These are phyloP conservation scores for Coccyzus lansbergi DNA, from an alignment of 2,797 vertebrate species.

Conservation along the genomic window DNA sequence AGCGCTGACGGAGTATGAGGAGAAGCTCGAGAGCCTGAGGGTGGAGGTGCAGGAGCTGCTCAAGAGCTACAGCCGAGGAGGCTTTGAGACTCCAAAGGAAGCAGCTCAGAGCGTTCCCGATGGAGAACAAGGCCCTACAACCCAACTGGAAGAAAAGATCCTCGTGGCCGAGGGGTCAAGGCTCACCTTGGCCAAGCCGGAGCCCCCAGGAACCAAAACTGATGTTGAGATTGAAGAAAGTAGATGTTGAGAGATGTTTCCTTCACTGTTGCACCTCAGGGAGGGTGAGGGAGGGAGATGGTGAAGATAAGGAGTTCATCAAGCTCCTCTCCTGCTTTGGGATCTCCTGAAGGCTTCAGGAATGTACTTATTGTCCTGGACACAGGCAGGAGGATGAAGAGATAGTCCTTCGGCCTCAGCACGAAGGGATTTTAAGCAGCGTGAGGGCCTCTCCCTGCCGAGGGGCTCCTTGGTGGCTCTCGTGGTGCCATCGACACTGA, in stretches of 20 bases:
- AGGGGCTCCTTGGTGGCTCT: background rate
- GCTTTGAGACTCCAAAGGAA: conserved; percentile 72
- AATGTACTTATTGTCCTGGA: background rate
- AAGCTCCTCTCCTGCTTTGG: background rate
- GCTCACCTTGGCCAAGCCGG: background rate
- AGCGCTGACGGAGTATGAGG: conserved; percentile 79
- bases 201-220: background rate
- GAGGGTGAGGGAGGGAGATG: background rate
- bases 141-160: background rate
- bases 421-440: background rate
- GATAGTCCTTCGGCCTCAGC: background rate
- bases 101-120: background rate
- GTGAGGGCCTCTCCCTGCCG: background rate
- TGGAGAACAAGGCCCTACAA: background rate
- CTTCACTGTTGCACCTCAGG: background rate
- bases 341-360: background rate
- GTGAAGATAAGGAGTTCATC: background rate
- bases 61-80: conserved; percentile 77
- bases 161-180: background rate
- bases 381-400: background rate
- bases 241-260: conserved; percentile 2
- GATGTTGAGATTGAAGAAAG: conserved; percentile 15
- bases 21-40: conserved; percentile 80
- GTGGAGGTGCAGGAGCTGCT: conserved; percentile 81
- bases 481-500: background rate